Base-by-base conservation (phyloP, 2,797 vertebrate genomes). In the Cryptoprocta ferox region DNA sequence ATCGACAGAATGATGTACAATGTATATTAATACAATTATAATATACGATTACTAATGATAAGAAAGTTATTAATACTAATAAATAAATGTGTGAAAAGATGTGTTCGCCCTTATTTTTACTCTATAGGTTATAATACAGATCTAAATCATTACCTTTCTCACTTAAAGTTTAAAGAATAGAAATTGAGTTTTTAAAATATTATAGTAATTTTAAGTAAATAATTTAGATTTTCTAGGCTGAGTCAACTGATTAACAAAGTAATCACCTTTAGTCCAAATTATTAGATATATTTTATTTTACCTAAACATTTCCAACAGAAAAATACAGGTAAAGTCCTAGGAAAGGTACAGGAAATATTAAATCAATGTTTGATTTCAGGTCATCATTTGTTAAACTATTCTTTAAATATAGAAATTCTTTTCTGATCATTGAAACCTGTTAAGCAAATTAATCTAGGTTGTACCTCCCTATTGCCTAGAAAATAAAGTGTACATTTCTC, bases 151-250 rank as follows among this genome's bases (percentile, higher is more conserved):
- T 61, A 68, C 5, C 59, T 39, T 93, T 93, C 53, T 89, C 50
- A 50, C 8, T 86, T 95, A 83, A 96, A 81, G 91, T 66, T 65
- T 89, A 91, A 96, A 48, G 50, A 65, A 48, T 5, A 42, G 21
- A 86, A 92, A 76, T 37, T 9, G 30, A 65, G 39, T n/a, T 53
- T 73, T 45, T 70, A 39, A 45, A 93, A 80, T 61, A 53, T 24
- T 39, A 61, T 32, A 78, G 13, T 71, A 42, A 92, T 75, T 63
- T 81, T 32, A 68, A 2, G 7, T 48, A 85, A 35, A 70, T 59
- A 53, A 59, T 78, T 61, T 89, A 24, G 59, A 7, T 90, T 96
- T 50, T 82, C 35, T 53, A 80, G 19, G 50, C 37, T 73, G 53
- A 92, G 45, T 80, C 71, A 84, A 71, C 32, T 66, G n/a, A 87